These are phyloP conservation scores for Corythucha ciliata DNA, from an alignment of 2,888 invertebrate species.

Conservation along the genomic window DNA sequence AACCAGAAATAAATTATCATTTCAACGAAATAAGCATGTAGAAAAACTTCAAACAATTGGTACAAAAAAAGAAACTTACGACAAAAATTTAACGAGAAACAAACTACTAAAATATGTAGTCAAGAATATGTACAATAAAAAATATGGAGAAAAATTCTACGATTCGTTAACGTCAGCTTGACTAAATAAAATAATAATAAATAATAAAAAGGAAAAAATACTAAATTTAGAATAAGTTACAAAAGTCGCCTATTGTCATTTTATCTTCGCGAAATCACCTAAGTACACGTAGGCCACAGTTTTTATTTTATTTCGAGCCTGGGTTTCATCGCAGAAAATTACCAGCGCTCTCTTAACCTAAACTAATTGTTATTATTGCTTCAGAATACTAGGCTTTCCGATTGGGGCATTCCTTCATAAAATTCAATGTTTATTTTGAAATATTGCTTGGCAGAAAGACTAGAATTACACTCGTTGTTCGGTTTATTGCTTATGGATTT, in stretches of 20 bases:
- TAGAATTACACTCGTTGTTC: slow-evolving; percentile 21
- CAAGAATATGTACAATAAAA: neutral
- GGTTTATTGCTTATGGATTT: slow-evolving; percentile 14
- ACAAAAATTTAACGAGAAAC: slow-evolving; percentile 14
- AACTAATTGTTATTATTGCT: slow-evolving; percentile 31
- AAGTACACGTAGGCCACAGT: too few relatives aligned
- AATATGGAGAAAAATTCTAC: neutral
- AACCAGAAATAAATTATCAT: slow-evolving; percentile 9
- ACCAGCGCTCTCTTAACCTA: slow-evolving; percentile 7
- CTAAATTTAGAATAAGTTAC: neutral
- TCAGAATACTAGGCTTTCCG: slow-evolving; percentile 30
- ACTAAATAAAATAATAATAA: too few relatives aligned
- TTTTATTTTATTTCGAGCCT: too few relatives aligned
- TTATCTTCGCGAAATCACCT: too few relatives aligned
- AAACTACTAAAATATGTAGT: slow-evolving; percentile 23
- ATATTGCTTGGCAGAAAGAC: slow-evolving; percentile 18
- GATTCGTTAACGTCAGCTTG: neutral
- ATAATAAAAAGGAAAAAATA: neutral
- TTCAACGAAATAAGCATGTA: slow-evolving; percentile 9
- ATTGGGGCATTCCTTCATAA: slow-evolving; percentile 17
- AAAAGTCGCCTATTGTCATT: neutral
- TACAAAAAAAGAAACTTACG: slow-evolving; percentile 9
- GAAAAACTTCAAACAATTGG: slow-evolving; percentile 19
- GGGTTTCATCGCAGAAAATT: too few relatives aligned
- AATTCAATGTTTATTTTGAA: slow-evolving; percentile 11